phyloP scores from a whole-genome alignment of 2,113 vertebrate genomes.

The Gnathonemus echidnorhynchus region DNA sequence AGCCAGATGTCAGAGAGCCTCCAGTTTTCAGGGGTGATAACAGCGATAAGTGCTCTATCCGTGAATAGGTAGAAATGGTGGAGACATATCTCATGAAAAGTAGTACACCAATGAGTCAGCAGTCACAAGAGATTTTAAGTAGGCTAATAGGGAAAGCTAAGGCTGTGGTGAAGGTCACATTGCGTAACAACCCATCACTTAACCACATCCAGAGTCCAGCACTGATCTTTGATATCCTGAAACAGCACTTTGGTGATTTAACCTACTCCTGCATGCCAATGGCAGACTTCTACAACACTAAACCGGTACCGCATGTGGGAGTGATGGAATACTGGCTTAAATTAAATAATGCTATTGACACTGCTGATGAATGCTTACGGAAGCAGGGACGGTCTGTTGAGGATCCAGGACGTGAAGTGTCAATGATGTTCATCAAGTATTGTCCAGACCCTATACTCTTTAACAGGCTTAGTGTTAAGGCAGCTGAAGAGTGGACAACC shows the following conservation, averaged over 20 bases:
- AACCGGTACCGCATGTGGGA: not conserved
- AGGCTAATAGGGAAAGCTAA: not conserved
- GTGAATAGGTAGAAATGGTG: too few relatives aligned
- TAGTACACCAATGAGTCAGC: not conserved
- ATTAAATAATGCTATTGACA: not conserved
- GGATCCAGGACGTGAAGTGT: not conserved
- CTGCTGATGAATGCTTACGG: not conserved
- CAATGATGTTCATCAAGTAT: not conserved
- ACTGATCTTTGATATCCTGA: not conserved
- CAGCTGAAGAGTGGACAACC: not conserved
- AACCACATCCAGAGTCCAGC: not conserved
- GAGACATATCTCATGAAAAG: too few relatives aligned
- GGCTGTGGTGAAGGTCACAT: not conserved
- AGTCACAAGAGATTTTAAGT: not conserved
- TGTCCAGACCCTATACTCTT: not conserved
- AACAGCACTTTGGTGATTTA: not conserved
- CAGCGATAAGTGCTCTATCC: too few relatives aligned
- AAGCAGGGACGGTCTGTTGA: not conserved
- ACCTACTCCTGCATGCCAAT: not conserved
- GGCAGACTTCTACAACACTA: not conserved
- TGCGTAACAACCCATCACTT: not conserved
- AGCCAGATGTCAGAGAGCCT: too few relatives aligned
- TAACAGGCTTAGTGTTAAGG: not conserved
- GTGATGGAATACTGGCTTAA: not conserved
- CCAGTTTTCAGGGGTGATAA: too few relatives aligned